Base-by-base conservation (phyloP, 1,140 invertebrate species). In the Colletes latitarsis region DNA sequence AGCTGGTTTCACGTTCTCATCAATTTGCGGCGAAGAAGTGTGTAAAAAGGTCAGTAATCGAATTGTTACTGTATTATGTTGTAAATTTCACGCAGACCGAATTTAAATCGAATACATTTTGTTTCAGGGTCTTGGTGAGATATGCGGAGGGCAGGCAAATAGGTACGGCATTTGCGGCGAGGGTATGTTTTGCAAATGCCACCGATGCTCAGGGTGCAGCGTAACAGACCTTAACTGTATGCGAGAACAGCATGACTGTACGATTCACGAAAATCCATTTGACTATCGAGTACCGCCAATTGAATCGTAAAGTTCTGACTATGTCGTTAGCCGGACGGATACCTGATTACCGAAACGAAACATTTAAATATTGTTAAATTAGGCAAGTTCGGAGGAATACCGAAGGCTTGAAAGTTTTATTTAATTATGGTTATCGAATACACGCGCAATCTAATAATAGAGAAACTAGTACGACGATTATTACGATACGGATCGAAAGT, bases 161-260 rank as follows among this genome's bases (percentile, higher is more conserved):
- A 79, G 90, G 14, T 90, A 90, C 19, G 94, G 94, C 6, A 82
- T 85, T 1, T 95, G 94, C 82, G 94, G 94, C 58, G 94, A 94
- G 5, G 94, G 94, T 41, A 88, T 95, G 89, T 91, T 89, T 78
- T 95, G 94, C 81, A 86, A 88, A 66, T 92, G 94, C 82, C 91
- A 94, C 53, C 90, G 86, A 72, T 95, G 94, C 86, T 87, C 89
- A 39, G 94, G 94, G 6, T 95, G 94, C 87, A 94, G 93, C 69
- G 77, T 89, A 0, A 84, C 89, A n/a, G 91, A 89, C 6, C 82
- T 93, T 4, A 89, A 91, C 30, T 94, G 94, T 80, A 92, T 12
- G 49, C 10, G 3, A 43, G 43, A 43, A 30, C 30, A 30, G 30
- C 30, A 30, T 89, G 67, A 71, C 71, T 0, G 9, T 12, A 10